Evolutionary conservation across 92 coral and sea anemone genomes (phyloP), one percentile per base, ranked within the genome.

Genomic region (Heteractis magnifica): DNA sequence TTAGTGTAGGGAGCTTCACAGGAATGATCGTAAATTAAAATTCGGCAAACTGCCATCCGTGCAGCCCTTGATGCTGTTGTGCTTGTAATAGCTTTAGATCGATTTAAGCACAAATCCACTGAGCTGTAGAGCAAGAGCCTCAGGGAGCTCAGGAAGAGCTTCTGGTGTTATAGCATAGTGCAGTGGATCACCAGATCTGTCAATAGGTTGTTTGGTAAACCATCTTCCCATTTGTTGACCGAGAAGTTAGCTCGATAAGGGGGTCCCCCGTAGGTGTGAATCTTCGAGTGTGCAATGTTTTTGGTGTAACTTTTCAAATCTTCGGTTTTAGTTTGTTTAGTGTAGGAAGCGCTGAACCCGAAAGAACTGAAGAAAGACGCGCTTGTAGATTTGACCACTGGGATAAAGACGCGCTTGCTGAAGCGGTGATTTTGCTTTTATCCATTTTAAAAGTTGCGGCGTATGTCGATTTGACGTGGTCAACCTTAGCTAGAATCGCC

Each of bases 331-430:
- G 88, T 88, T 41, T 81, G 49, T 56, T 84, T 86, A 19, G 88
- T 86, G 81, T 56, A 83, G 20, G 92, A 81, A 0, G 71, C 86
- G 19, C 87, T 77, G 48, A 76, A 79, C 18, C 95, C 94, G 56
- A 94, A 90, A 6, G 15, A 16, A 2, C 87, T 90, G 41, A 92
- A 90, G 76, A 92, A 94, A 15, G 98, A 94, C 5, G 94, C 96
- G 77, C 96, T 87, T n/a, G 98, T n/a, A n/a, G n/a, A n/a, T n/a
- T n/a, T n/a, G n/a, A n/a, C n/a, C n/a, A n/a, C n/a, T n/a, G n/a
- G n/a, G n/a, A n/a, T n/a, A 92, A 94, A 15, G 98, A 94, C 5
- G 94, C 96, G 77, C 96, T 87, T n/a, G 98, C 98, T 4, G 98
- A 80, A 0, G 98, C 96, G 4, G 92, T 94, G 16, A 91, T 90